Evolutionary conservation across 2,888 invertebrate species (phyloP).

Genomic region (Euplagia quadripunctaria): DNA sequence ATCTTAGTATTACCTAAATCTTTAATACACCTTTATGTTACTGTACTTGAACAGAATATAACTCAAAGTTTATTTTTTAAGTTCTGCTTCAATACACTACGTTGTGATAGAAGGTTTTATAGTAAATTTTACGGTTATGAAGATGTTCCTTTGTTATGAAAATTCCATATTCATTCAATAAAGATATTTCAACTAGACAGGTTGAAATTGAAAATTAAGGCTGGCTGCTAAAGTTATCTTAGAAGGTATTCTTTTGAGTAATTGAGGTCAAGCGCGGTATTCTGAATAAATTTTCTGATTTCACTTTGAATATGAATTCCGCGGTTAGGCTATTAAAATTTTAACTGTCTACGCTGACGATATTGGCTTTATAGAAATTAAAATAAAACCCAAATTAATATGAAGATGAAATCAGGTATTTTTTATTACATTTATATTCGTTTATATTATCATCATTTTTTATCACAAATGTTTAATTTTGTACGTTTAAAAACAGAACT

Average conservation of each 20-base stretch:
- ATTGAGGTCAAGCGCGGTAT: constrained; percentile 12
- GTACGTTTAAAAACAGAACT: neutral
- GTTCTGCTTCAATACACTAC: constrained; percentile 24
- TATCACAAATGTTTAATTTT: neutral
- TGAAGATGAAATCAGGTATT: neutral
- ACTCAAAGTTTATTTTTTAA: neutral
- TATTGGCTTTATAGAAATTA: neutral
- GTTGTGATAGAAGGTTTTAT: constrained; percentile 20
- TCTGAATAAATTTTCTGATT: constrained; percentile 4
- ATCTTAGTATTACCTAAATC: neutral
- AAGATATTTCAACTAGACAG: constrained; percentile 3
- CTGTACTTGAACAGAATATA: neutral
- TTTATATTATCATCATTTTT: too few species aligned
- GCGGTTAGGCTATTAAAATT: neutral
- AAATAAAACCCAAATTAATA: neutral
- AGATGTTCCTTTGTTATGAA: neutral
- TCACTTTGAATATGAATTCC: constrained; percentile 9
- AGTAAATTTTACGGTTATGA: constrained; percentile 4
- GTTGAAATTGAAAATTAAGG: constrained; percentile 4
- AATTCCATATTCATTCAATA: neutral
- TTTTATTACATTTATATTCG: neutral
- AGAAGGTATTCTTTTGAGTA: neutral
- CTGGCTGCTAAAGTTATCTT: neutral
- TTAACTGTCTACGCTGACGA: neutral
- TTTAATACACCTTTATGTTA: neutral